Percentiles rank a stretch among this genome's conserved stretches.
These are phyloP conservation scores for Eupleurogrammus muticus DNA, from an alignment of 2,797 vertebrate species.

Conservation along the genomic window DNA sequence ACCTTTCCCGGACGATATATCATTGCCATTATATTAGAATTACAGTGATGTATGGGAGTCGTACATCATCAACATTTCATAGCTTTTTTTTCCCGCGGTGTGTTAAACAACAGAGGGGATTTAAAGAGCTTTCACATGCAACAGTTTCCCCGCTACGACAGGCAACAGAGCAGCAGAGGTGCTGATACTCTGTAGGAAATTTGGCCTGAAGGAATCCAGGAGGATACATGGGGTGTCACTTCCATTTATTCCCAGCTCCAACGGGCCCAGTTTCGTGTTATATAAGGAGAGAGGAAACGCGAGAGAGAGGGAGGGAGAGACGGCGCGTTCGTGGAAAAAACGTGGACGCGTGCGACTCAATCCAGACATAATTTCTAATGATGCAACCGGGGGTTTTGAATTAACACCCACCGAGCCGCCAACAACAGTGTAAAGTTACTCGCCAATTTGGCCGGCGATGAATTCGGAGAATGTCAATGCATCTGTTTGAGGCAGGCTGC, in stretches of 20 bases:
- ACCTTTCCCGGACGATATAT: neutral
- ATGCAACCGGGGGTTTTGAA: neutral
- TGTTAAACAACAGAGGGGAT: constrained; percentile 33
- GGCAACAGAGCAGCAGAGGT: constrained; percentile 35
- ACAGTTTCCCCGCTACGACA: constrained; percentile 28
- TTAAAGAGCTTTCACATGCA: constrained; percentile 19
- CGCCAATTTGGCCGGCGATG: no score
- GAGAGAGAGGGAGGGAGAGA: neutral
- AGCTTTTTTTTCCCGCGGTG: neutral
- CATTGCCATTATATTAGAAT: constrained; percentile 5
- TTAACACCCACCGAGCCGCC: no score
- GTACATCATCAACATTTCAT: neutral
- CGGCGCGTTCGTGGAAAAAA: constrained; percentile 36
- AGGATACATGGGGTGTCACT: constrained; percentile 51
- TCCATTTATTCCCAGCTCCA: constrained; percentile 52
- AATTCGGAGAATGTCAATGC: no score
- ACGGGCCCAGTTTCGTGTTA: constrained; percentile 41
- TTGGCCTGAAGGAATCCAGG: constrained; percentile 53
- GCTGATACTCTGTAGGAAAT: constrained; percentile 39
- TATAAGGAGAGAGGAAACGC: constrained; percentile 3
- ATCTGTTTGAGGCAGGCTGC: no score
- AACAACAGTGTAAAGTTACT: no score
- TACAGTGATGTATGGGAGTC: neutral
- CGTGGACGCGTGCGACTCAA: constrained; percentile 41
- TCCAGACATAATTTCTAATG: constrained; percentile 43